A percentile compares a stretch with the other conserved stretches of the same genome.
Evolutionary conservation across 2,113 vertebrate species (phyloP).

Genomic region (Arizona elegans): DNA sequence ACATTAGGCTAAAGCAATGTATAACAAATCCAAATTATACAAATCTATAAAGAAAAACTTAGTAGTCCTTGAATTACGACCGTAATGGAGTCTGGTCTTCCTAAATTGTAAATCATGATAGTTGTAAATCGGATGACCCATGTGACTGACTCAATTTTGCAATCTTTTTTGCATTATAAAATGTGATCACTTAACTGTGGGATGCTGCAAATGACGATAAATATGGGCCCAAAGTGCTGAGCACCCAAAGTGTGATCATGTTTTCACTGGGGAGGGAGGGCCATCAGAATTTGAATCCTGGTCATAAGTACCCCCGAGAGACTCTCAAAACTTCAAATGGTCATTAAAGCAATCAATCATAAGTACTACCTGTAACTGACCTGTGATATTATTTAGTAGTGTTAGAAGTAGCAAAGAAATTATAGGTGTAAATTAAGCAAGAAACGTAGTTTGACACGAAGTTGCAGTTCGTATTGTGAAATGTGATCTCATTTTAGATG

Average conservation of each 20-base stretch:
- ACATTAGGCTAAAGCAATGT: not conserved
- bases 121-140: not conserved
- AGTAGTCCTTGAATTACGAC: not conserved
- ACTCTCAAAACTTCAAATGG: not conserved
- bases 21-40: not conserved
- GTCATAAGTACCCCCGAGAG: not conserved
- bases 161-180: not conserved
- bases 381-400: not conserved
- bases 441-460: not conserved
- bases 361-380: not conserved
- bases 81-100: not conserved
- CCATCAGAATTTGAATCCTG: not conserved
- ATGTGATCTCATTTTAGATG: not conserved
- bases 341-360: not conserved
- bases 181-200: not conserved
- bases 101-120: not conserved
- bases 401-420: not conserved
- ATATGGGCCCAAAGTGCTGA: not conserved
- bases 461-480: not conserved
- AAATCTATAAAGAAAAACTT: not conserved
- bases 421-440: not conserved
- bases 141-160: not conserved
- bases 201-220: not conserved
- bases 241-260: not conserved
- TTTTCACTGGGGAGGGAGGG: not conserved